These are phyloP conservation scores for Ploceus nigricollis DNA, from an alignment of 2,113 vertebrate genomes.

Conservation along the genomic window DNA sequence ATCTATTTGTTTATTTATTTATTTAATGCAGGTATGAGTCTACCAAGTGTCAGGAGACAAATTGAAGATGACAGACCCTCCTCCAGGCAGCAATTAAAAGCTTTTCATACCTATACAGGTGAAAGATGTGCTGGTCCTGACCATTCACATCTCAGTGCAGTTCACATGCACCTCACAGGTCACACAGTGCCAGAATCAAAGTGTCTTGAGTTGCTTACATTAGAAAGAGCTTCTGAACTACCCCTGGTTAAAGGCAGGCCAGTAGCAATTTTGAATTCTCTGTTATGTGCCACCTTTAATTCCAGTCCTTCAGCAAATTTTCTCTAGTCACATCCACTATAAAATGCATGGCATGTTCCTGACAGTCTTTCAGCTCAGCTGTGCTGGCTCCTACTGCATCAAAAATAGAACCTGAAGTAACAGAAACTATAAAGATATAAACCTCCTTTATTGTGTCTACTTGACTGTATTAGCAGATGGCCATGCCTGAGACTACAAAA, in stretches of 20 bases:
- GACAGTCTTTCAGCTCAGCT: slow-evolving; percentile 37
- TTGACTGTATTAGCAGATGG: slow-evolving; percentile 54
- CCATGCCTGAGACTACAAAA: neutral
- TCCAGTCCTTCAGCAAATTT: neutral
- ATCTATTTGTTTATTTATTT: neutral
- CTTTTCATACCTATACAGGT: neutral
- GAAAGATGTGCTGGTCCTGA: neutral
- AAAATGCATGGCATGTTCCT: slow-evolving; percentile 12
- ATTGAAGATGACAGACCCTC: rapidly evolving
- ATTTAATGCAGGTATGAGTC: neutral
- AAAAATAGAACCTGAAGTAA: neutral
- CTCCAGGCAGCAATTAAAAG: neutral
- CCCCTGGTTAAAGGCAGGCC: neutral
- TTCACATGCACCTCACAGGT: neutral
- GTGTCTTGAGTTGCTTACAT: rapidly evolving
- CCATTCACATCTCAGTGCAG: neutral
- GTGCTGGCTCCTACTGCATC: neutral
- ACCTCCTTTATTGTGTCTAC: slow-evolving; percentile 11
- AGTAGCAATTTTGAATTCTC: neutral
- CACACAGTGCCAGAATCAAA: neutral
- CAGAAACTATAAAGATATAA: slow-evolving; percentile 34
- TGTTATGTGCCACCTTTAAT: neutral
- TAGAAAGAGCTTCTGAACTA: neutral
- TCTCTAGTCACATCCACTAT: neutral
- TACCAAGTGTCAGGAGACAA: neutral